A percentile compares a stretch with the other conserved stretches of the same genome.
These are phyloP conservation scores for Carposina sasakii DNA, from an alignment of 1,140 invertebrate genomes.

Conservation along the genomic window DNA sequence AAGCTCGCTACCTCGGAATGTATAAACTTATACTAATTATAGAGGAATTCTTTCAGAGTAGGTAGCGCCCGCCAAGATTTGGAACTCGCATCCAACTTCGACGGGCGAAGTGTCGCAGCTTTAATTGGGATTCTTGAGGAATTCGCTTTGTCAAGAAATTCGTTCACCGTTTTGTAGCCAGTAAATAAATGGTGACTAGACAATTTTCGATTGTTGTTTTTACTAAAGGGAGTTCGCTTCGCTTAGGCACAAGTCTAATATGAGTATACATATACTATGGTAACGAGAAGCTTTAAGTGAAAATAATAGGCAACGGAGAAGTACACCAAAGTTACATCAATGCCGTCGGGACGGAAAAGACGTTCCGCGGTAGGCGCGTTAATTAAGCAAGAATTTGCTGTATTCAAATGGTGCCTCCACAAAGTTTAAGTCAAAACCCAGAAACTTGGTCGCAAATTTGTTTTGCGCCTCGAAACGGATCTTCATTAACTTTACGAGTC, in stretches of 20 bases:
- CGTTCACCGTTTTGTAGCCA: constrained; percentile 32
- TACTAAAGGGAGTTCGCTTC: constrained; percentile 10
- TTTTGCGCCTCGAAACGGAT: constrained; percentile 51
- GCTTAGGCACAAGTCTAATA: background rate
- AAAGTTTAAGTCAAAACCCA: constrained; percentile 48
- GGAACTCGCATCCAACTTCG: constrained; percentile 44
- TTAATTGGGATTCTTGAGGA: constrained; percentile 66
- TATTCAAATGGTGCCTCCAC: constrained; percentile 46
- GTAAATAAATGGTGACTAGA: constrained; percentile 40
- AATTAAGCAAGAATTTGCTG: constrained; percentile 59
- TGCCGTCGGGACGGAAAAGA: constrained; percentile 15
- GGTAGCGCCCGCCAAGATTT: constrained; percentile 43
- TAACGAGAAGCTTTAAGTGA: constrained; percentile 25
- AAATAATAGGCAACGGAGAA: constrained; percentile 31
- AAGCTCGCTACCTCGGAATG: constrained; percentile 41
- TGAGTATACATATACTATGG: constrained; percentile 23
- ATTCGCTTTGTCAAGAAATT: constrained; percentile 58
- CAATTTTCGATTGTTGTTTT: constrained; percentile 21
- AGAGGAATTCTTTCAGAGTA: constrained; percentile 57
- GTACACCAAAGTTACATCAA: constrained; percentile 19
- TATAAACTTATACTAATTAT: constrained; percentile 67
- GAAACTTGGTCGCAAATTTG: constrained; percentile 49
- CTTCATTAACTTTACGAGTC: constrained; percentile 60
- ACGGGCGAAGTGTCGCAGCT: constrained; percentile 48
- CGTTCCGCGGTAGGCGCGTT: constrained; percentile 27